Percentiles rank a stretch among this genome's conserved stretches.
Evolutionary conservation across 2,113 vertebrate species (phyloP).

Genomic region (Telmatochromis brachygnathus): DNA sequence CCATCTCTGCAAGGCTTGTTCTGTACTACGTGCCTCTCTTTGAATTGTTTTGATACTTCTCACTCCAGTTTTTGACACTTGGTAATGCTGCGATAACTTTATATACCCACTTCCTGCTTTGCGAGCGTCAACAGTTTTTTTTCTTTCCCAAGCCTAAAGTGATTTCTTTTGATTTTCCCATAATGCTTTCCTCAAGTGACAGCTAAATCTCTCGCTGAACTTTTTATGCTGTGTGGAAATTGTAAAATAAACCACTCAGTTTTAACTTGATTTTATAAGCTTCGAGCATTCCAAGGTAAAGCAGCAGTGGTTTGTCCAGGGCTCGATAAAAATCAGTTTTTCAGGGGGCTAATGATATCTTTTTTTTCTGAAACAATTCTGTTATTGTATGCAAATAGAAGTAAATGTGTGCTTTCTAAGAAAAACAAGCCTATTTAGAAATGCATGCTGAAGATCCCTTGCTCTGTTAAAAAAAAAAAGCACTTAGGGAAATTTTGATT

Average conservation of each 20-base stretch:
- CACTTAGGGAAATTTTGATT: neutral
- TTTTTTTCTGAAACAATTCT: neutral
- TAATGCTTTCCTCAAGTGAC: neutral
- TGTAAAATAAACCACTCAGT: accelerated
- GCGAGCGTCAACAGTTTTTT: neutral
- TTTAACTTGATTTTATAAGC: neutral
- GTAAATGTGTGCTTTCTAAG: neutral
- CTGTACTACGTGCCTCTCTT: neutral
- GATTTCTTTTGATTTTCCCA: neutral
- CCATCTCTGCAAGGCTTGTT: neutral
- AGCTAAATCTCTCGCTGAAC: neutral
- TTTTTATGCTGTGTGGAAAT: neutral
- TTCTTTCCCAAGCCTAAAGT: neutral
- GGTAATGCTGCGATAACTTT: neutral
- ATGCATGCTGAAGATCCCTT: neutral
- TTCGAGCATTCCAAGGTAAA: neutral
- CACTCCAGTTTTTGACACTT: neutral
- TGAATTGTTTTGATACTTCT: neutral
- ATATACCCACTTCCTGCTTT: neutral
- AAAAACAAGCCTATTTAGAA: neutral
- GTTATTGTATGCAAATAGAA: neutral
- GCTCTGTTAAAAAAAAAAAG: neutral
- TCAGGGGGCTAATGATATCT: neutral
- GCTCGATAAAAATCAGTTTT: neutral
- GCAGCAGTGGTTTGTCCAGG: neutral